Evolutionary conservation across 2,888 invertebrate species (phyloP).

Genomic region (Epinotia ramella): DNA sequence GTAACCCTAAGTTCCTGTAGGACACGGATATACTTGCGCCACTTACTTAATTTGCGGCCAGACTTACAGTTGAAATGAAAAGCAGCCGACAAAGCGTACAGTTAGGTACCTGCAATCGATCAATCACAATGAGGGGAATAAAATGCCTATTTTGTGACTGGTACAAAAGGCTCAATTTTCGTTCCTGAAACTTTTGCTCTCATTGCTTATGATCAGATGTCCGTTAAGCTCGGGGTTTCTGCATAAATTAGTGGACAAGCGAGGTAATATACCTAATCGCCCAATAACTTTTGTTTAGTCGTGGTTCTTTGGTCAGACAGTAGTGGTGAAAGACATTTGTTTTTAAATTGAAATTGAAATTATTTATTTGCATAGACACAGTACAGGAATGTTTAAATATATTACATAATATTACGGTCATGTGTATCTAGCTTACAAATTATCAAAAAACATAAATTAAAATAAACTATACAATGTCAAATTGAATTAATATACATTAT

Average conservation of each 20-base stretch:
- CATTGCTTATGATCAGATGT: constrained; percentile 12
- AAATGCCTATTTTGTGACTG: constrained; percentile 4
- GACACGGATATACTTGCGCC: background rate
- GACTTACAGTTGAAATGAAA: background rate
- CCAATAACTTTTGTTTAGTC: background rate
- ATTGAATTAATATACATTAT: no score
- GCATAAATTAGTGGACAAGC: background rate
- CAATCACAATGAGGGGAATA: background rate
- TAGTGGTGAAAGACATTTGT: background rate
- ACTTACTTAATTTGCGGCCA: no score
- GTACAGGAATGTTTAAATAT: no score
- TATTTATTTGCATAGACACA: no score
- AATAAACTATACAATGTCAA: no score
- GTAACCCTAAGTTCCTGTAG: no score
- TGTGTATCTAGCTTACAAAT: no score
- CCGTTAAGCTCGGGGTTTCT: background rate
- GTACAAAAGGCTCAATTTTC: background rate
- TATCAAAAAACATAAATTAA: no score
- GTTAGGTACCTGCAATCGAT: background rate
- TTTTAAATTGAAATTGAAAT: no score
- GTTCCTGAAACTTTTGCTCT: constrained; percentile 1
- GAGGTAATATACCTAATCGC: background rate
- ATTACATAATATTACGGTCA: no score
- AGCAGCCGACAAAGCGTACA: background rate
- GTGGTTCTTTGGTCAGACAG: background rate